These are phyloP conservation scores for Narcine bancroftii DNA, from an alignment of 2,113 vertebrate genomes.

Conservation along the genomic window DNA sequence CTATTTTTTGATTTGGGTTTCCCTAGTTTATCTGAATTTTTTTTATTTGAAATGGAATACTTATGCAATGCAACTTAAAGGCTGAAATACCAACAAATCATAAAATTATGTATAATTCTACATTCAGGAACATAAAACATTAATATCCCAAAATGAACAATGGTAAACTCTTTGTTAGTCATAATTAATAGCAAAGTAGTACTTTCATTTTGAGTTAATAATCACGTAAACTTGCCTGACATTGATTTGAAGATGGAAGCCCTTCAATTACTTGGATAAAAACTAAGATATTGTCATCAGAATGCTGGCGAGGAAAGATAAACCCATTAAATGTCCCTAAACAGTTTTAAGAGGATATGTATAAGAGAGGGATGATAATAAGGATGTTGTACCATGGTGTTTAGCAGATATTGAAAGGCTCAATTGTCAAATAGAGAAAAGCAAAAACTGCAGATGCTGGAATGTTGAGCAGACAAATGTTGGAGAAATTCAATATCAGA, in stretches of 20 bases:
- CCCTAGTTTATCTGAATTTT: no score
- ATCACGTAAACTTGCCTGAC: background rate
- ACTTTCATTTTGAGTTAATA: background rate
- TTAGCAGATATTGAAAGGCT: background rate
- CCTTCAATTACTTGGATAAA: background rate
- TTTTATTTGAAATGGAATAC: slow-evolving; percentile 11
- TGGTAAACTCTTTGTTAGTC: background rate
- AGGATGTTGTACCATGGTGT: background rate
- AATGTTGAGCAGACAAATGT: no score
- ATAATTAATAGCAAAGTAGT: background rate
- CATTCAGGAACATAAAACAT: background rate
- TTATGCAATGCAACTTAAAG: background rate
- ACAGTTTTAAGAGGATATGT: background rate
- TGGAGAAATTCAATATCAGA: no score
- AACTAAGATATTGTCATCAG: background rate
- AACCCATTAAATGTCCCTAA: background rate
- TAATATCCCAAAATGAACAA: background rate
- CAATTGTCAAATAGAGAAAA: background rate
- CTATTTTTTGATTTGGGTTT: background rate
- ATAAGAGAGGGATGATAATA: background rate
- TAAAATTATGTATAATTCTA: background rate
- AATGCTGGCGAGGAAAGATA: background rate
- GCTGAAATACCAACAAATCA: background rate
- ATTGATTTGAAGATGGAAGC: background rate
- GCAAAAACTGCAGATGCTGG: no score